These are phyloP conservation scores for Oreohelix idahoensis DNA, from an alignment of 1,140 invertebrate species.

Conservation along the genomic window DNA sequence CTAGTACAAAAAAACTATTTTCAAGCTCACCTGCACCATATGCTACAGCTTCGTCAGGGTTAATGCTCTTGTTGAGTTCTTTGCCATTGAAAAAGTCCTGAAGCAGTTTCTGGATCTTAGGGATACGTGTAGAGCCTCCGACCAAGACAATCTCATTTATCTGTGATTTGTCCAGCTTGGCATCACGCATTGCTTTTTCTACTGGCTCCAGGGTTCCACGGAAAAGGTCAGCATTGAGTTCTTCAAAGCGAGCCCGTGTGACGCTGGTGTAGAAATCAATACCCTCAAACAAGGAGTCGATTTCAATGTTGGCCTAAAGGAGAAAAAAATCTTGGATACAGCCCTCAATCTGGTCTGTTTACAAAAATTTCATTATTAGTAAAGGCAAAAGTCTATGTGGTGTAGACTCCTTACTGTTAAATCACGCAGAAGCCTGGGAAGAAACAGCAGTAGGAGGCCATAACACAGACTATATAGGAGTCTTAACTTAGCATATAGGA, in stretches of 20 bases:
- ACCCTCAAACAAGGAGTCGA: conserved; percentile 4
- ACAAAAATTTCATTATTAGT: too few relatives aligned
- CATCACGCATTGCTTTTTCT: conserved; percentile 93
- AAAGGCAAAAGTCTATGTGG: too few relatives aligned
- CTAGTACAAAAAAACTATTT: too few relatives aligned
- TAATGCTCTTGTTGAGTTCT: conserved; percentile 89
- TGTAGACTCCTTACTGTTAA: too few relatives aligned
- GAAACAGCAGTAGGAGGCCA: too few relatives aligned
- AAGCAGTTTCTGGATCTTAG: conserved; percentile 95
- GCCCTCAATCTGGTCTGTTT: too few relatives aligned
- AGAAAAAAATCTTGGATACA: too few relatives aligned
- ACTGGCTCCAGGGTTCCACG: conserved; percentile 92
- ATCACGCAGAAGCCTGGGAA: too few relatives aligned
- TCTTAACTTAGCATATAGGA: too few relatives aligned
- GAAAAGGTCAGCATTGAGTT: conserved; percentile 91
- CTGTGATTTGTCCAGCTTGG: conserved; percentile 91
- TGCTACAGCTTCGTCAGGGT: conserved; percentile 90
- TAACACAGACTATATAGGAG: too few relatives aligned
- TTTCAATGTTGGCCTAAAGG: background rate
- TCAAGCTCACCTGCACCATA: conserved; percentile 81
- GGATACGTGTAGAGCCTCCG: conserved; percentile 97
- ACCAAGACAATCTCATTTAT: conserved; percentile 97
- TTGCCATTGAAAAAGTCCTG: conserved; percentile 97
- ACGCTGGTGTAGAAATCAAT: conserved; percentile 38
- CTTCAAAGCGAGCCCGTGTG: conserved; percentile 67